Evolutionary conservation across 2,797 vertebrate species (phyloP).

Genomic region (Psittacula echo): DNA sequence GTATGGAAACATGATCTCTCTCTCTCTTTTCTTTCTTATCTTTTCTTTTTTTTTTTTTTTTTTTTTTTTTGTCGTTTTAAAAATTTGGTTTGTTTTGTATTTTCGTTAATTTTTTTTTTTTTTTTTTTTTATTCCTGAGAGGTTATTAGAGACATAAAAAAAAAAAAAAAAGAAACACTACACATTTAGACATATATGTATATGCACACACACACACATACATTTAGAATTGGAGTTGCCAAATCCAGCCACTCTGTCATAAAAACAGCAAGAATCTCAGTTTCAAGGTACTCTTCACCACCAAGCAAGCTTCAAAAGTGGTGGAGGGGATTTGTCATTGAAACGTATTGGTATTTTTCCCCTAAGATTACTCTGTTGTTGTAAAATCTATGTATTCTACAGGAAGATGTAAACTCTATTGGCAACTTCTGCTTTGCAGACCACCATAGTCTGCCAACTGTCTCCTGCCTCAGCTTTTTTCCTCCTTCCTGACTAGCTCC

Average conservation of each 20-base stretch:
- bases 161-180: too few relatives aligned
- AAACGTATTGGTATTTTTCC: neutral
- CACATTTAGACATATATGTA: neutral
- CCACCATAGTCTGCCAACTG: neutral
- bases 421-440: neutral
- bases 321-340: neutral
- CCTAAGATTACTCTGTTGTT: neutral
- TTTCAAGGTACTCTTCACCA: neutral
- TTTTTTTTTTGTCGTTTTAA: neutral
- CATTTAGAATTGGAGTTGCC: neutral
- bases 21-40: neutral
- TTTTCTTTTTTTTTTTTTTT: neutral
- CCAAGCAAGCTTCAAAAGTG: neutral
- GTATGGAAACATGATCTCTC: neutral
- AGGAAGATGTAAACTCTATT: neutral
- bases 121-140: neutral
- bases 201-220: fast-evolving
- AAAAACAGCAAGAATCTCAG: neutral
- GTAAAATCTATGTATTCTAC: neutral
- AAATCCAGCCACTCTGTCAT: neutral
- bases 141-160: neutral
- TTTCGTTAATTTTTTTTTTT: neutral
- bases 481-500: neutral
- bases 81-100: neutral
- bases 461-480: neutral